Conservation (phyloP, 2,797 vertebrate species). For the Simalia tracyae region DNA sequence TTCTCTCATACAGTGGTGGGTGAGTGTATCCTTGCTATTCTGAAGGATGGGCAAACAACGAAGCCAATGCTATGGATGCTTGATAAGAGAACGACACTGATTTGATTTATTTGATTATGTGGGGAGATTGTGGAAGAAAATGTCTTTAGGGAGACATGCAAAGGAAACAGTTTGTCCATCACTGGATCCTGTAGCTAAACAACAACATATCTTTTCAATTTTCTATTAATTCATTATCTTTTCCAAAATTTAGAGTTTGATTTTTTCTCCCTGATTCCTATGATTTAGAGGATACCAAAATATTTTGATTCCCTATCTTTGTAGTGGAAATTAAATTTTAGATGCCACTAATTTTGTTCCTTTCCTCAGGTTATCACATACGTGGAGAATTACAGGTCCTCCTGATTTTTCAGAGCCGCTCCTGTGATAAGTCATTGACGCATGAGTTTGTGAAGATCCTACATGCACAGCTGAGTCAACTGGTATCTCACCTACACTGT, state of each 20-base stretch:
- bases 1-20: constrained; percentile 20
- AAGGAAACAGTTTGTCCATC: background rate
- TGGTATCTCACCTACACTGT: background rate
- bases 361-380: constrained; percentile 18
- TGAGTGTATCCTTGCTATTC: background rate
- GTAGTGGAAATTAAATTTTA: background rate
- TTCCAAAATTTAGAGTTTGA: background rate
- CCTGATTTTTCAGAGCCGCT: constrained; percentile 14
- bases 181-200: background rate
- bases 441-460: background rate
- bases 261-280: background rate
- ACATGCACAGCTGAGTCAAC: background rate
- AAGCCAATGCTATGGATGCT: background rate
- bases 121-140: background rate
- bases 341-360: background rate
- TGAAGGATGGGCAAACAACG: background rate
- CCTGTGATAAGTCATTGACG: constrained; percentile 3
- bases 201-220: background rate
- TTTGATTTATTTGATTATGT: background rate
- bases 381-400: constrained; percentile 4
- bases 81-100: background rate
- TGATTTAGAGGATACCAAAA: background rate
- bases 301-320: background rate
- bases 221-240: background rate
- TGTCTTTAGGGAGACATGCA: background rate